A percentile compares a stretch with the other conserved stretches of the same genome.
Conservation (phyloP, 2,888 invertebrate genomes). For the Oasisia sp. region DNA sequence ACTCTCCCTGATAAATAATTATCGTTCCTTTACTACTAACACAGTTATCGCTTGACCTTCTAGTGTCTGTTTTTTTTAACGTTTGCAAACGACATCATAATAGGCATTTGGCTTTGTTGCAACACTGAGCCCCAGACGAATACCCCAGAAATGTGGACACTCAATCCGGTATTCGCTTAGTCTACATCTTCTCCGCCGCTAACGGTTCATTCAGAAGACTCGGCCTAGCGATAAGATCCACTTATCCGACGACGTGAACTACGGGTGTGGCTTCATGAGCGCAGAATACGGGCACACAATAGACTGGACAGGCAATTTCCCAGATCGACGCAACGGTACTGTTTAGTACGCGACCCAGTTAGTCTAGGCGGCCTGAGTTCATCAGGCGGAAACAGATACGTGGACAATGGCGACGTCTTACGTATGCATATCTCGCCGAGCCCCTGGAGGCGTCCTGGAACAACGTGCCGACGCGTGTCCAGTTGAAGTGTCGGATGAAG, state of each 20-base stretch:
- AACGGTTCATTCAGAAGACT: background rate
- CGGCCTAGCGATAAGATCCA: background rate
- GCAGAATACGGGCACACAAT: background rate
- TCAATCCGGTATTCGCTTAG: background rate
- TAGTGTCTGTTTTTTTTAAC: background rate
- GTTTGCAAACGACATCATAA: background rate
- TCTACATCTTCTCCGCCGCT: background rate
- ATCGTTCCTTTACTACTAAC: background rate
- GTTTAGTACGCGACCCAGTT: background rate
- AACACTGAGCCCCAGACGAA: background rate
- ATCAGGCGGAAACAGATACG: background rate
- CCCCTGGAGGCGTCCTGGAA: conserved; percentile 70
- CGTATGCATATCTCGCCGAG: conserved; percentile 54
- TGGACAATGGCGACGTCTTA: conserved; percentile 41
- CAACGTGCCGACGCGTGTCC: conserved; percentile 96
- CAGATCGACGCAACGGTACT: background rate
- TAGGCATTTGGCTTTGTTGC: background rate
- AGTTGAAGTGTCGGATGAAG: conserved; percentile 90
- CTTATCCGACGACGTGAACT: background rate
- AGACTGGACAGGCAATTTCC: background rate
- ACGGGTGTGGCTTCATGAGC: background rate
- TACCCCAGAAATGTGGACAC: background rate
- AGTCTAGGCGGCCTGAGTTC: background rate
- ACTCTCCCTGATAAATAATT: no score
- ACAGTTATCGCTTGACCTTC: background rate